These are phyloP conservation scores for Hylyphantes graminicola DNA, from an alignment of 1,140 invertebrate genomes.

Conservation along the genomic window DNA sequence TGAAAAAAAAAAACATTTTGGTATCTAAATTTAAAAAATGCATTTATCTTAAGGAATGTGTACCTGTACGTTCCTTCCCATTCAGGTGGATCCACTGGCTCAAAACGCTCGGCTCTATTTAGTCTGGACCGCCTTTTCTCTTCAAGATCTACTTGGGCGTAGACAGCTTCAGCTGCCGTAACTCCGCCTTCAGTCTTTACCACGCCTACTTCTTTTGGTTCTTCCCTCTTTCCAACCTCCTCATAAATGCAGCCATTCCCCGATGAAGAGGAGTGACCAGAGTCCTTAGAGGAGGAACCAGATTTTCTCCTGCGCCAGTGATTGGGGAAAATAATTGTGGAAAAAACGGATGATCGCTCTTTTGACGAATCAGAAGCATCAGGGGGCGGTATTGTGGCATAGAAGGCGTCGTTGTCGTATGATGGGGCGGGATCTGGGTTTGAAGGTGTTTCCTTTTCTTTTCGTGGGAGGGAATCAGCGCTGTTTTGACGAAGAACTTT, in stretches of 20 bases:
- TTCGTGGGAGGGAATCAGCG: constrained; percentile 38
- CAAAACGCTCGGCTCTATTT: constrained; percentile 29
- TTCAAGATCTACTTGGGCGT: constrained; percentile 46
- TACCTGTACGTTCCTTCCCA: constrained; percentile 27
- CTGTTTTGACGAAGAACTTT: constrained; percentile 30
- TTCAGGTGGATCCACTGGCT: constrained; percentile 35
- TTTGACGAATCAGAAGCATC: background rate
- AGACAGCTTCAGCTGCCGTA: constrained; percentile 26
- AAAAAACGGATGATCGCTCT: constrained; percentile 15
- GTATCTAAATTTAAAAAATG: too few relatives aligned
- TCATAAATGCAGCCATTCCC: constrained; percentile 35
- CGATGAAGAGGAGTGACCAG: constrained; percentile 10
- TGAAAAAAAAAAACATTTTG: too few relatives aligned
- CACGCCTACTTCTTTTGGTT: background rate
- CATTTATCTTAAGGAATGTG: too few relatives aligned
- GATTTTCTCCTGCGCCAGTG: constrained; percentile 28
- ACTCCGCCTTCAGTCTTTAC: background rate
- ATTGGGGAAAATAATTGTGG: constrained; percentile 30
- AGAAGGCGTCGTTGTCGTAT: constrained; percentile 54
- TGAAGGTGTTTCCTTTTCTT: constrained; percentile 31
- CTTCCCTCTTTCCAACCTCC: constrained; percentile 18
- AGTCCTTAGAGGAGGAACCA: constrained; percentile 6
- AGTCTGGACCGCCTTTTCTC: constrained; percentile 43
- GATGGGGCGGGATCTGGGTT: background rate
- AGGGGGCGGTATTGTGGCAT: constrained; percentile 45